Conservation (phyloP, 2,113 vertebrate species). For the Lepidothrix coronata region DNA sequence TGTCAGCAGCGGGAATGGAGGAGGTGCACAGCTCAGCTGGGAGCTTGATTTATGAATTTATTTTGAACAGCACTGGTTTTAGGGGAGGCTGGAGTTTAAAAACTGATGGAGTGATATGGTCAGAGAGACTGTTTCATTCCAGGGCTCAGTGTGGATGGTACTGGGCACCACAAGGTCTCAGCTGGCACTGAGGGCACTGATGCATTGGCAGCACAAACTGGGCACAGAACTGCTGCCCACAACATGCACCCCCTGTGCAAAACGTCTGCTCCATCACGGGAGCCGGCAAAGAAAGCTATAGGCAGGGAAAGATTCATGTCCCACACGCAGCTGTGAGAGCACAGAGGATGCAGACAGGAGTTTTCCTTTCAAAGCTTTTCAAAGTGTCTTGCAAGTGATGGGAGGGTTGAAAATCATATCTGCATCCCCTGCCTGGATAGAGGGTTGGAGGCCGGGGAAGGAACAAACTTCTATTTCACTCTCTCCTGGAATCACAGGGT, state of each 20-base stretch:
- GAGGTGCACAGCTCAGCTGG: not conserved
- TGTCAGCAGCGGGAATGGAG: not conserved
- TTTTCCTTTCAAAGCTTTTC: slow-evolving; percentile 17
- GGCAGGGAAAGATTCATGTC: not conserved
- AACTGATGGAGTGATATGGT: not conserved
- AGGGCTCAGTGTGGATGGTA: fast-evolving
- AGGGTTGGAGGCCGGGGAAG: not conserved
- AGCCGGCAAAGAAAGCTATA: not conserved
- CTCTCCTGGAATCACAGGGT: fast-evolving
- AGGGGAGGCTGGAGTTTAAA: not conserved
- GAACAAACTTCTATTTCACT: not conserved
- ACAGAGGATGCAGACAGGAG: not conserved
- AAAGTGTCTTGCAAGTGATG: not conserved
- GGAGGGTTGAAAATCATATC: not conserved
- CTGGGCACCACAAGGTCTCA: not conserved
- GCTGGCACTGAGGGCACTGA: not conserved
- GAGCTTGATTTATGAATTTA: not conserved
- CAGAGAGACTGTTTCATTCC: not conserved
- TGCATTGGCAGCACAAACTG: fast-evolving
- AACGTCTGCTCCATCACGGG: fast-evolving
- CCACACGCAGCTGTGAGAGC: not conserved
- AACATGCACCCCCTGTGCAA: fast-evolving
- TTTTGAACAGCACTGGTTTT: not conserved
- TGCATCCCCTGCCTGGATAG: too few relatives aligned
- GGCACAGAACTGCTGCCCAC: not conserved